Base-by-base conservation (phyloP, 2,797 vertebrate genomes). In the Ambastaia sidthimunki region DNA sequence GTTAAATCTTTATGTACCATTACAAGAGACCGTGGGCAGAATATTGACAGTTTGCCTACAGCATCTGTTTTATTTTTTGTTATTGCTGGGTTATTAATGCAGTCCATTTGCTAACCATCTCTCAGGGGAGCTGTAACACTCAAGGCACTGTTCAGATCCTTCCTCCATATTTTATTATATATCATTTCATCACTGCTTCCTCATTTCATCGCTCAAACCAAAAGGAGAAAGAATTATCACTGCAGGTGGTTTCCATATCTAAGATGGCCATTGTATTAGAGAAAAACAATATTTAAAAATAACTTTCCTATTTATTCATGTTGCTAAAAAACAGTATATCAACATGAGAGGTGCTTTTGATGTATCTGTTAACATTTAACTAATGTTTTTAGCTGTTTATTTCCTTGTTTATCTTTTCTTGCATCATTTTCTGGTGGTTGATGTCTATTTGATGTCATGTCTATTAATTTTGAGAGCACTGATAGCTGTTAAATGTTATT, bases 401-500 rank as follows among this genome's bases (percentile, higher is more conserved):
- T 19, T 57, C 7, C 11, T 21, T 6, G 19, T 41, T 34, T 48
- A 16, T 41, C 44, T 44, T 19, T 23, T 70, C 31, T 47, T 13
- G 1, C n/a, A 48, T 60, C 13, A 59, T 72, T 67, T 68, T 67
- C 68, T 74, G 34, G 7, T 69, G 19, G 52, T 78, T 60, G 63
- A 60, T 13, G 28, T 28, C 28, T 28, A 28, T 28, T 28, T 28
- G 28, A 28, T 28, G 28, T 78, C 25, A 10, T 52, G 66, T 71
- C 41, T 72, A 18, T 84, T 84, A 86, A 86, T 79, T 84, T 85
- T 84, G 68, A 82, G 69, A 79, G 31, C 55, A 74, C 78, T 83
- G 83, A 85, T 85, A 67, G 34, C 75, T 75, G 77, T 89, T 89
- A 87, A 90, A 76, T 76, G 31, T 78, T 70, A 55, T 65, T 82